Conservation (phyloP, 2,113 vertebrate genomes). For the Chelonoidis abingdonii region DNA sequence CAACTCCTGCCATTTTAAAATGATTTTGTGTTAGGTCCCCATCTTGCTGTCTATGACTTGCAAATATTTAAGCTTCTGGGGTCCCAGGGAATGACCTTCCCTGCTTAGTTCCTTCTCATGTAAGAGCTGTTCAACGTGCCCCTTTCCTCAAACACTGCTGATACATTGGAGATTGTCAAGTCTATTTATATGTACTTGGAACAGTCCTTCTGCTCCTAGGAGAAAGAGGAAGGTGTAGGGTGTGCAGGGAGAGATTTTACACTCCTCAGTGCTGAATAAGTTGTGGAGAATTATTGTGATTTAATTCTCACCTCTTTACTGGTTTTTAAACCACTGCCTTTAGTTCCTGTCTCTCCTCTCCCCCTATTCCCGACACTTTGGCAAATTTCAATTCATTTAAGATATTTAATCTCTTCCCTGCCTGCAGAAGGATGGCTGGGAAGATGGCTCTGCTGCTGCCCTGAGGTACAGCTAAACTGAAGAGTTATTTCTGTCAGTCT, state of each 20-base stretch:
- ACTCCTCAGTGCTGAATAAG: background rate
- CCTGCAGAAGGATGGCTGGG: slow-evolving; percentile 52
- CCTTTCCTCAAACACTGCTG: background rate
- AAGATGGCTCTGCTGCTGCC: slow-evolving; percentile 44
- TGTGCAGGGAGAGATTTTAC: background rate
- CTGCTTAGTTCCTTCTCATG: background rate
- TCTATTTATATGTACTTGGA: background rate
- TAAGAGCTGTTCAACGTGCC: background rate
- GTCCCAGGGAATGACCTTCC: background rate
- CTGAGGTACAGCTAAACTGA: slow-evolving; percentile 55
- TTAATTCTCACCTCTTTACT: background rate
- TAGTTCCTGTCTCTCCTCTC: background rate
- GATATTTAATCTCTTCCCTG: slow-evolving; percentile 54
- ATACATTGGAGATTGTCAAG: background rate
- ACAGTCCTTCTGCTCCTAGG: background rate
- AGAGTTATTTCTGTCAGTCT: slow-evolving; percentile 67
- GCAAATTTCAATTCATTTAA: slow-evolving; percentile 52
- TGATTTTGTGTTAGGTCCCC: fast-evolving
- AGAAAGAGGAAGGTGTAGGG: background rate
- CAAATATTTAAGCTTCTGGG: background rate
- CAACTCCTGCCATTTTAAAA: background rate
- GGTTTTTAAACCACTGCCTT: slow-evolving; percentile 33
- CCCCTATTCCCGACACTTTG: slow-evolving; percentile 29
- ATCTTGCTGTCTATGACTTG: background rate
- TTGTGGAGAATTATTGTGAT: background rate